A percentile compares a stretch with the other conserved stretches of the same genome.
These are phyloP conservation scores for Frieseomelitta varia DNA, from an alignment of 1,140 invertebrate species.

Conservation along the genomic window DNA sequence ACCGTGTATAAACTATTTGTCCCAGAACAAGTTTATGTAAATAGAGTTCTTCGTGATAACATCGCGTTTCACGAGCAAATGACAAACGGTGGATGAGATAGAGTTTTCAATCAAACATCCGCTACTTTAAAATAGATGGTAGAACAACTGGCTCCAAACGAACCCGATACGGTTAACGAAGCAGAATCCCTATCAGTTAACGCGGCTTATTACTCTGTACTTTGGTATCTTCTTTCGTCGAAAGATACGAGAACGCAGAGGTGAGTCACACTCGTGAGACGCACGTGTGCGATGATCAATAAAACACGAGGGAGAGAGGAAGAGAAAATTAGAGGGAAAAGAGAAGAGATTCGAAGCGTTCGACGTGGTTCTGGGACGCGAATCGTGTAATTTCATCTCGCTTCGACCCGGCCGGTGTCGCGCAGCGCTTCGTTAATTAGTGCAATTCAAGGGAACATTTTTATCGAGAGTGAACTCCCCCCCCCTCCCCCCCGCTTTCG, in stretches of 20 bases:
- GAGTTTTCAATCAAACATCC: no score
- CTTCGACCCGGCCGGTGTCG: no score
- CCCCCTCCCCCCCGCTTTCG: not conserved
- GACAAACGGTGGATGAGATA: not conserved
- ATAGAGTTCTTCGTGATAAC: not conserved
- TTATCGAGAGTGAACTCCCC: not conserved
- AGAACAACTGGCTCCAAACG: not conserved
- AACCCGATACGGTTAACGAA: not conserved
- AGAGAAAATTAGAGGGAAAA: not conserved
- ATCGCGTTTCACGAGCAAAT: not conserved
- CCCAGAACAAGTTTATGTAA: no score
- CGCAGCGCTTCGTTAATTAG: not conserved
- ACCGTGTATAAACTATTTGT: no score
- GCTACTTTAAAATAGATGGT: not conserved
- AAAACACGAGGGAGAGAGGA: not conserved
- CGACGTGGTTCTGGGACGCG: not conserved
- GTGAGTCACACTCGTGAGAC: not conserved
- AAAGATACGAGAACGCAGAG: not conserved
- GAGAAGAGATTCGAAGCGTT: not conserved
- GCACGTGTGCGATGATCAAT: constrained; percentile 8
- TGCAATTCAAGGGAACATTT: not conserved
- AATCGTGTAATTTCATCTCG: constrained; percentile 8
- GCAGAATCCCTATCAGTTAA: not conserved
- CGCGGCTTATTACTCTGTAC: not conserved
- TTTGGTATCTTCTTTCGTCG: not conserved